Percentiles rank a stretch among this genome's conserved stretches.
These are phyloP conservation scores for Lepidocyrtinus sp. DNA, from an alignment of 2,888 invertebrate genomes.

Conservation along the genomic window DNA sequence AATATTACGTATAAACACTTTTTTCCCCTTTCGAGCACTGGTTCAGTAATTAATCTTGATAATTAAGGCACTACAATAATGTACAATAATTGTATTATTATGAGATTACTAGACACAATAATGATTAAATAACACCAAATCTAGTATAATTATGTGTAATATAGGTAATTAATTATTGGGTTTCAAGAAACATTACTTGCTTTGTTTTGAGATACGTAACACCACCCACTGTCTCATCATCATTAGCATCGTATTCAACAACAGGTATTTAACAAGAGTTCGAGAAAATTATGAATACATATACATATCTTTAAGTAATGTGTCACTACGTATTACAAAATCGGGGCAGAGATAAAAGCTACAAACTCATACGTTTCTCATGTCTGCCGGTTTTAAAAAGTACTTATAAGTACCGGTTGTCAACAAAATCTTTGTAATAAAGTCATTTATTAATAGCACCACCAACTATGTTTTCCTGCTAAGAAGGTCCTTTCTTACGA, in stretches of 20 bases:
- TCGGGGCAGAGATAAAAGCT: constrained; percentile 53
- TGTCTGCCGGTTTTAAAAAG: constrained; percentile 14
- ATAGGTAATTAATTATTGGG: constrained; percentile 5
- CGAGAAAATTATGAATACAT: not conserved
- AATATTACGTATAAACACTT: constrained; percentile 46
- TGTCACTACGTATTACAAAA: constrained; percentile 46
- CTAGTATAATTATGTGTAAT: not conserved
- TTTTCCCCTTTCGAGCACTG: constrained; percentile 49
- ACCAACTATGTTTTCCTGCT: constrained; percentile 1
- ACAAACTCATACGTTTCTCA: not conserved
- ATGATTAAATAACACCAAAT: constrained; percentile 14
- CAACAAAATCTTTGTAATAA: constrained; percentile 26
- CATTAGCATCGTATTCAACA: not conserved
- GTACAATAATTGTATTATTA: constrained; percentile 23
- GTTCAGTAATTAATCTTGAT: constrained; percentile 57
- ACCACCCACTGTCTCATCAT: not conserved
- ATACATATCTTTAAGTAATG: not conserved
- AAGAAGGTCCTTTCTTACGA: not conserved
- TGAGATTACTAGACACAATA: constrained; percentile 50
- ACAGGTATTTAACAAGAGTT: constrained; percentile 3
- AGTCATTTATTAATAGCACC: constrained; percentile 19
- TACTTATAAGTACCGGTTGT: constrained; percentile 51
- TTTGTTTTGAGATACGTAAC: constrained; percentile 11
- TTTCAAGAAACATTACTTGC: constrained; percentile 6
- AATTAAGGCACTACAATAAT: constrained; percentile 61